Evolutionary conservation across 1,140 invertebrate species (phyloP), one percentile per base, ranked within the genome.

Genomic region (Drosophila equinoxialis): DNA sequence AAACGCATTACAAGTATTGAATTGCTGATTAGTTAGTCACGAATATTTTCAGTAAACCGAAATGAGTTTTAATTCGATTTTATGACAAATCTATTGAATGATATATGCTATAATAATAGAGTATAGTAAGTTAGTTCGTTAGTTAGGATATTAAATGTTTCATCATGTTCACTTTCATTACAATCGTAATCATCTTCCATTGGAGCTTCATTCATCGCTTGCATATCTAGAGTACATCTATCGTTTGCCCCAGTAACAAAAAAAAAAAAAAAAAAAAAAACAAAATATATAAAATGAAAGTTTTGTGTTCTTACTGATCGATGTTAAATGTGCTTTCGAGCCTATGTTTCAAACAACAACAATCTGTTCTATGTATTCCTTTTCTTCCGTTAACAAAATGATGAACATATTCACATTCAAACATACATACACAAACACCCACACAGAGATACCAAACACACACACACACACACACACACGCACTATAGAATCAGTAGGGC

Each of bases 301-400:
- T 67, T 81, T 86, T 86, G 42, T 71, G 83, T 86, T 86, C 65
- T 68, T 77, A 67, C 65, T 83, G 76, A 87, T 86, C 73, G 82
- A 86, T 86, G 82, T 86, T 86, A 71, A 87, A 73, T 86, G 82
- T 86, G 82, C 82, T 86, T 79, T 37, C 70, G 73, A 87, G 85
- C 65, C 71, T 85, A 79, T 82, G 69, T 86, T 82, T 73, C 58
- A 81, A 45, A 45, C 13, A 45, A 45, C 45, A 51, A 62, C 59
- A 86, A 68, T 71, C 74, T 79, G 65, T 57, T 82, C 60, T 48
- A 51, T 51, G 45, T 51, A 68, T 83, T 85, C 54, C 63, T 72
- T 77, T 79, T 61, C 54, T 70, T 63, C 42, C 30, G 67, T 87
- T 78, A 58, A 48, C 42, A 61, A 76, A 51, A 23, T 51, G 45